These are phyloP conservation scores for Ptychoptera albimana DNA, from an alignment of 2,888 invertebrate genomes.

Conservation along the genomic window DNA sequence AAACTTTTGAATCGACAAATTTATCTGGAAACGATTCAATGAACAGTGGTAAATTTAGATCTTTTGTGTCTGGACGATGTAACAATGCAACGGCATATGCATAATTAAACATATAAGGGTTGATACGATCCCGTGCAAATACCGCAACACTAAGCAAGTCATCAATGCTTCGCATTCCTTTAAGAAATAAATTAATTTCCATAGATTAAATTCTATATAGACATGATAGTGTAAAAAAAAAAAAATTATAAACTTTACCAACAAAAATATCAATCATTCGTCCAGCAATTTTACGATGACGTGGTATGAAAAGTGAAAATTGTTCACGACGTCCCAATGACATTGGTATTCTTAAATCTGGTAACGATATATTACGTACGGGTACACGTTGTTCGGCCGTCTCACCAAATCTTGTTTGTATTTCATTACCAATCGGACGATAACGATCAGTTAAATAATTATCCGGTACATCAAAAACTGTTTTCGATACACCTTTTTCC, in stretches of 20 bases:
- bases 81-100: conserved; percentile 58
- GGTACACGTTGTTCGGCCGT: conserved; percentile 35
- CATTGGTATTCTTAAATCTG: conserved; percentile 44
- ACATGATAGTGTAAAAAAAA: no score
- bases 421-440: conserved; percentile 31
- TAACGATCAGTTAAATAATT: conserved; percentile 41
- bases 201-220: no score
- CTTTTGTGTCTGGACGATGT: conserved; percentile 45
- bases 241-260: no score
- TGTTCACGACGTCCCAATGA: conserved; percentile 43
- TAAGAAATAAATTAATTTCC: conserved; percentile 9
- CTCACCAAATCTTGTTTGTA: conserved; percentile 41
- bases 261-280: conserved; percentile 52
- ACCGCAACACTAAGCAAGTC: conserved; percentile 52
- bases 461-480: conserved; percentile 45
- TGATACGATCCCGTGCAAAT: conserved; percentile 54
- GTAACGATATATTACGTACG: conserved; percentile 43
- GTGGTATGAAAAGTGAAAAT: conserved; percentile 56
- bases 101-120: conserved; percentile 68
- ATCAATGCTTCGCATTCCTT: conserved; percentile 51
- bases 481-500: conserved; percentile 48
- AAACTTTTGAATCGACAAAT: conserved; percentile 43
- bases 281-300: conserved; percentile 47
- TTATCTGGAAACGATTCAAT: conserved; percentile 49
- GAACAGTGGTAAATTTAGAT: conserved; percentile 41